Evolutionary conservation across 2,888 invertebrate genomes (phyloP).

Genomic region (Cosmia trapezina): DNA sequence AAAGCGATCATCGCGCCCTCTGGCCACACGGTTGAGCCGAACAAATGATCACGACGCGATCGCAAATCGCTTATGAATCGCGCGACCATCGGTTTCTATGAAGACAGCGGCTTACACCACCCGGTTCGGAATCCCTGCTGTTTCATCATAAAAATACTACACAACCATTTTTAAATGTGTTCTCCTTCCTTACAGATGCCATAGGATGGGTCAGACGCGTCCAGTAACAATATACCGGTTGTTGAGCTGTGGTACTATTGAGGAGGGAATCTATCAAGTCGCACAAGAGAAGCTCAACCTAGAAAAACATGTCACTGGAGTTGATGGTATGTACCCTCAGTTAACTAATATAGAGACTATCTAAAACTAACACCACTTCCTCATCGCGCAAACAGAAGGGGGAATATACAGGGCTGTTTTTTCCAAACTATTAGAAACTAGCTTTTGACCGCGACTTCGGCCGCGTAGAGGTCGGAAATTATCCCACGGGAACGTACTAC

Average conservation of each 20-base stretch:
- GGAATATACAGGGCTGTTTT: too few species aligned
- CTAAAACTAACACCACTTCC: background rate
- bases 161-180: background rate
- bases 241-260: slow-evolving; percentile 96
- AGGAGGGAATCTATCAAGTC: slow-evolving; percentile 97
- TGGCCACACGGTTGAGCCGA: too few species aligned
- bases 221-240: slow-evolving; percentile 96
- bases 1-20: too few species aligned
- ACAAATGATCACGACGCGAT: too few species aligned
- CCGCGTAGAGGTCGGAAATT: background rate
- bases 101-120: too few species aligned
- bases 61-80: too few species aligned
- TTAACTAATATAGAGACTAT: background rate
- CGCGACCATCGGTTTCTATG: too few species aligned
- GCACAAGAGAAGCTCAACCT: slow-evolving; percentile 97
- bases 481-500: background rate
- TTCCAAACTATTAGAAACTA: too few species aligned
- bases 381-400: too few species aligned
- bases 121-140: too few species aligned
- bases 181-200: slow-evolving; percentile 87
- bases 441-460: background rate
- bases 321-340: slow-evolving; percentile 83
- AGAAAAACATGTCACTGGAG: slow-evolving; percentile 95
- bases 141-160: background rate
- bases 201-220: slow-evolving; percentile 94